A percentile compares a stretch with the other conserved stretches of the same genome.
These are phyloP conservation scores for Dolomedes plantarius DNA, from an alignment of 2,888 invertebrate genomes.

Conservation along the genomic window DNA sequence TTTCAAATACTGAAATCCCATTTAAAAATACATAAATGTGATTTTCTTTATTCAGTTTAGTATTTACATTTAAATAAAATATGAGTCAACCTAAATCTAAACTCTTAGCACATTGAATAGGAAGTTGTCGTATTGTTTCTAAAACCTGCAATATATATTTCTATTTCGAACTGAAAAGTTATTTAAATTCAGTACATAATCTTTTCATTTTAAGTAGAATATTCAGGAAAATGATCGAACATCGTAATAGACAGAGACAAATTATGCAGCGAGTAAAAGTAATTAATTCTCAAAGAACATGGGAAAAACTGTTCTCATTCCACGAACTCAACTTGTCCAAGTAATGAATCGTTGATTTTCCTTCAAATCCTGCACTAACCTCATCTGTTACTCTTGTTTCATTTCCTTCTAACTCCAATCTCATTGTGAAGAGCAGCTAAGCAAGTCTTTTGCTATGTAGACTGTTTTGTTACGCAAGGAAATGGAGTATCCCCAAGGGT, in stretches of 20 bases:
- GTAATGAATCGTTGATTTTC: conserved; percentile 66
- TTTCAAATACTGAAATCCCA: too few species aligned
- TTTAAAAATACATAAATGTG: too few species aligned
- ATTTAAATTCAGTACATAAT: too few species aligned
- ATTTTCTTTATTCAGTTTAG: too few species aligned
- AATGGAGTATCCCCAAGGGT: conserved; percentile 47
- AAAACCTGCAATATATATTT: too few species aligned
- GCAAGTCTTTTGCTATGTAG: conserved; percentile 66
- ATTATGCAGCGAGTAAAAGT: conserved; percentile 17
- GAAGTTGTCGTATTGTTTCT: too few species aligned
- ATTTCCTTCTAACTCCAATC: not conserved
- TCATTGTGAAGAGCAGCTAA: conserved; percentile 46
- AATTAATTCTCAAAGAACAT: conserved; percentile 63
- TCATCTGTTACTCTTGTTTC: conserved; percentile 47
- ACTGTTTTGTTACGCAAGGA: conserved; percentile 58
- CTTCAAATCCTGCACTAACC: conserved; percentile 57
- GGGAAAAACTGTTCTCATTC: conserved; percentile 42
- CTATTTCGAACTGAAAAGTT: too few species aligned
- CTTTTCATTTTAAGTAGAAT: too few species aligned
- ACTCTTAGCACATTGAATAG: too few species aligned
- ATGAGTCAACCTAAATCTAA: too few species aligned
- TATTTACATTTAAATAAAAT: too few species aligned
- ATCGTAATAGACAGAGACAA: not conserved
- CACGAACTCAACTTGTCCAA: conserved; percentile 50
- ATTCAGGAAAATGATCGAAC: too few species aligned